A percentile compares a stretch with the other conserved stretches of the same genome.
Conservation (phyloP, 1,140 invertebrate genomes). For the Aphelinus certus region DNA sequence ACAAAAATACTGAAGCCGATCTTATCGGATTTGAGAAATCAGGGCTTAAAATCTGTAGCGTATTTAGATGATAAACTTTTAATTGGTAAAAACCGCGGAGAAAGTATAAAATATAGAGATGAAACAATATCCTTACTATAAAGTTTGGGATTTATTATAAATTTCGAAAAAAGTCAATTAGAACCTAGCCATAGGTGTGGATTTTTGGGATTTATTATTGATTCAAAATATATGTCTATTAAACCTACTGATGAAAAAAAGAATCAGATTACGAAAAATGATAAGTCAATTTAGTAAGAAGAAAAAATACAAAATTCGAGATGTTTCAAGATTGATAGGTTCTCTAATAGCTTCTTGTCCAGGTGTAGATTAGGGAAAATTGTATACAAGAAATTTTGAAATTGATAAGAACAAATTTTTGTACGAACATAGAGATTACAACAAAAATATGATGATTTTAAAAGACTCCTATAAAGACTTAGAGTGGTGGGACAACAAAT, state of each 20-base stretch:
- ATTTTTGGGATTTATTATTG: conserved; percentile 11
- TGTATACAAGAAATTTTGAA: conserved; percentile 46
- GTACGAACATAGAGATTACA: conserved; percentile 27
- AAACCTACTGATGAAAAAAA: neutral
- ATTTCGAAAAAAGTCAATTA: neutral
- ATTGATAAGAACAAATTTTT: conserved; percentile 36
- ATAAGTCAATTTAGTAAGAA: neutral
- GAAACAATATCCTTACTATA: neutral
- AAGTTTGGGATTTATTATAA: neutral
- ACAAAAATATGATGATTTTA: conserved; percentile 17
- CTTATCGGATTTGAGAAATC: neutral
- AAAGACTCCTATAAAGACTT: conserved; percentile 16
- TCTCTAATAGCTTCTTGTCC: conserved; percentile 41
- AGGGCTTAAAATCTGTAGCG: neutral
- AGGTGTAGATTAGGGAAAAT: conserved; percentile 40
- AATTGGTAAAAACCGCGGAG: neutral
- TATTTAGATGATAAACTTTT: conserved; percentile 10
- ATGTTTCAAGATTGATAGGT: conserved; percentile 44
- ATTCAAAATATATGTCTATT: neutral
- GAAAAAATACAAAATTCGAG: conserved; percentile 38
- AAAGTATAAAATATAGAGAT: neutral
- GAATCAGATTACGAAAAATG: neutral
- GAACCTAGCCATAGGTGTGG: neutral
- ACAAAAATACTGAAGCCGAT: conserved; percentile 9
- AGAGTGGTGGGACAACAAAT: conserved; percentile 30